phyloP scores from a whole-genome alignment of 2,888 invertebrate species.

The Yponomeuta malinellus region DNA sequence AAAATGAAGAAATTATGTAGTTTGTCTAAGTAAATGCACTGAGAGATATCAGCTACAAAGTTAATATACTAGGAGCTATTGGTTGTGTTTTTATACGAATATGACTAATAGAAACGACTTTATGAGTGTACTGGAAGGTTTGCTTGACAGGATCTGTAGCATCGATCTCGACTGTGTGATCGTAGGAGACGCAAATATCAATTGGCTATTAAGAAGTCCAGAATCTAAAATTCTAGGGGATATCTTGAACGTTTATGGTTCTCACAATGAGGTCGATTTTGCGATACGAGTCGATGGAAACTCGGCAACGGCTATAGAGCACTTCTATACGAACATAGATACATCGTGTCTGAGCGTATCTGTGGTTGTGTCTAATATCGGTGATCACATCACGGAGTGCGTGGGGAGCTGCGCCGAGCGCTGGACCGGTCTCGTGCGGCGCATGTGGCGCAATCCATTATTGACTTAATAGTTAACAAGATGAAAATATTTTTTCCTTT shows the following conservation, averaged over 20 bases:
- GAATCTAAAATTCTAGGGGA: neutral
- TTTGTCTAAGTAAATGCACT: neutral
- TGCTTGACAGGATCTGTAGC: neutral
- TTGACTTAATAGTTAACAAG: slow-evolving; percentile 12
- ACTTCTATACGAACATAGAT: neutral
- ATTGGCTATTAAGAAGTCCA: neutral
- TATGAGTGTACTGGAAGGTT: neutral
- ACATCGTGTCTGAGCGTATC: neutral
- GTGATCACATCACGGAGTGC: slow-evolving; percentile 16
- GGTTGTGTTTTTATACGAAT: slow-evolving; percentile 1
- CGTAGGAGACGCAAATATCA: neutral
- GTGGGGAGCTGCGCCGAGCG: neutral
- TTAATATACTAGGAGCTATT: neutral
- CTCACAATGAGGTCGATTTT: neutral
- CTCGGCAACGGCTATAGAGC: neutral
- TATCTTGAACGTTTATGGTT: neutral
- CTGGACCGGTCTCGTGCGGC: slow-evolving; percentile 6
- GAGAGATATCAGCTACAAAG: neutral
- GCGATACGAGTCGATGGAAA: neutral
- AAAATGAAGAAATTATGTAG: no score
- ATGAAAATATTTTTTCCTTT: neutral
- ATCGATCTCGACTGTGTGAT: neutral
- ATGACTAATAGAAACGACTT: neutral
- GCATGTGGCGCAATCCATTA: slow-evolving; percentile 2
- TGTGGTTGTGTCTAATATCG: neutral